These are phyloP conservation scores for Hippolais icterina DNA, from an alignment of 2,113 vertebrate genomes.

Conservation along the genomic window DNA sequence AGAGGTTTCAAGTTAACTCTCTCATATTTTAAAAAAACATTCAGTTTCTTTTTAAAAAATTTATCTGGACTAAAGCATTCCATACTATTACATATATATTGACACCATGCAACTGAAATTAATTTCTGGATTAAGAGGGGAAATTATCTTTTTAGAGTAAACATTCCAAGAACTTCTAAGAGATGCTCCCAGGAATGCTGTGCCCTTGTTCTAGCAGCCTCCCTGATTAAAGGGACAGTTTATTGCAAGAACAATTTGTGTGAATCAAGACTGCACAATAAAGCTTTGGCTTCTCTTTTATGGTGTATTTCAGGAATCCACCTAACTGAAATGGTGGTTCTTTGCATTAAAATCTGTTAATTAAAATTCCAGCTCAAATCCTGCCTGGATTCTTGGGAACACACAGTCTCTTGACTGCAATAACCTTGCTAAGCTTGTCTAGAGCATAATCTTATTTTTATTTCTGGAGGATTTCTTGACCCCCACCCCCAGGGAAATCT, in stretches of 20 bases:
- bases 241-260: not conserved
- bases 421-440: not conserved
- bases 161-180: not conserved
- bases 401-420: not conserved
- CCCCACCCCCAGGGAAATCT: rapidly evolving
- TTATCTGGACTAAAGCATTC: not conserved
- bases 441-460: not conserved
- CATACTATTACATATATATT: not conserved
- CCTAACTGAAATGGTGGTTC: not conserved
- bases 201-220: not conserved
- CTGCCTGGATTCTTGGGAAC: not conserved
- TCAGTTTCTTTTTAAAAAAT: not conserved
- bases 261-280: not conserved
- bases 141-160: not conserved
- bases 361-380: not conserved
- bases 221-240: not conserved
- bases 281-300: not conserved
- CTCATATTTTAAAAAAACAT: not conserved
- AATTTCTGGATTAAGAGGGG: not conserved
- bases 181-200: not conserved
- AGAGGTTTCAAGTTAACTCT: not conserved
- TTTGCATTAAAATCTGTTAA: not conserved
- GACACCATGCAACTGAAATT: not conserved
- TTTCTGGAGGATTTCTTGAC: not conserved
- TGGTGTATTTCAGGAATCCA: not conserved